These are phyloP conservation scores for Unio delphinus DNA, from an alignment of 2,888 invertebrate species.

Conservation along the genomic window DNA sequence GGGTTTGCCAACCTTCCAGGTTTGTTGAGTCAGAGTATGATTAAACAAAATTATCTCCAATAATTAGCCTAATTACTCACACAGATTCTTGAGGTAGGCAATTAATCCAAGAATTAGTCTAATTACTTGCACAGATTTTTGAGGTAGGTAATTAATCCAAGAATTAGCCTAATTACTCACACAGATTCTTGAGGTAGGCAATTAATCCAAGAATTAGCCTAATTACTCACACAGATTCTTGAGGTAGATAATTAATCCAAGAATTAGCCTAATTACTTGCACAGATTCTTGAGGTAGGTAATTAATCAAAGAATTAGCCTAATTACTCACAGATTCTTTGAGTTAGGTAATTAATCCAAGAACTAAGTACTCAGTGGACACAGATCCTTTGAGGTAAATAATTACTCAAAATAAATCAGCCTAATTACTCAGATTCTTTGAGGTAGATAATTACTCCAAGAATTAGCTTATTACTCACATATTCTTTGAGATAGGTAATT, in stretches of 20 bases:
- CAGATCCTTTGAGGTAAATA: too few relatives aligned
- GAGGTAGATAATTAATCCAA: background rate
- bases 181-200: too few relatives aligned
- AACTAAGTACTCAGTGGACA: background rate
- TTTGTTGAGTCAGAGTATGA: background rate
- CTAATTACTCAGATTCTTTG: too few relatives aligned
- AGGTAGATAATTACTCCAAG: too few relatives aligned
- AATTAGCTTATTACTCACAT: too few relatives aligned
- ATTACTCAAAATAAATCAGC: too few relatives aligned
- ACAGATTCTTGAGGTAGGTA: background rate
- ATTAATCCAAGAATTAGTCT: background rate
- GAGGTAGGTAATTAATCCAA: too few relatives aligned
- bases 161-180: too few relatives aligned
- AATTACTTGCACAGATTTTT: background rate
- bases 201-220: too few relatives aligned
- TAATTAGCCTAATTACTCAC: background rate
- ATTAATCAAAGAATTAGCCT: too few relatives aligned
- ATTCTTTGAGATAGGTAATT: too few relatives aligned
- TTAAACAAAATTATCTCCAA: background rate
- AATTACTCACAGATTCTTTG: background rate
- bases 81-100: background rate
- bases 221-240: too few relatives aligned
- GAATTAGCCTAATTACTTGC: background rate
- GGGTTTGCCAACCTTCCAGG: constrained; percentile 16
- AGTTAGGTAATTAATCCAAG: background rate